Evolutionary conservation across 2,113 vertebrate genomes (phyloP).

Genomic region (Hirundichthys speculiger): DNA sequence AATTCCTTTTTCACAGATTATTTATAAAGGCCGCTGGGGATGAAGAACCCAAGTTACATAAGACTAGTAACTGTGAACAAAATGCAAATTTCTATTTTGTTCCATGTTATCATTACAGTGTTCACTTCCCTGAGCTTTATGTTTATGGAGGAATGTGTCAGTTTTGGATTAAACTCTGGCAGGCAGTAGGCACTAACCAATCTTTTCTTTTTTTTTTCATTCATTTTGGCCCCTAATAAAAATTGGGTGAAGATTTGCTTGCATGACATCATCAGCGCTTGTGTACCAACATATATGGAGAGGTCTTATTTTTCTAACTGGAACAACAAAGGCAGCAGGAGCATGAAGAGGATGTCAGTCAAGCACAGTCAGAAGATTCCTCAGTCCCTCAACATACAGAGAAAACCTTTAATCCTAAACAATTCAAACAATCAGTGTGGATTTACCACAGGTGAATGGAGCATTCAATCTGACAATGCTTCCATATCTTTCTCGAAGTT

Average conservation of each 20-base stretch:
- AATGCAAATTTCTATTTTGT: background rate
- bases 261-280: background rate
- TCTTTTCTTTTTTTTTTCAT: background rate
- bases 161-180: no score
- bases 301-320: slow-evolving; percentile 9
- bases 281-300: no score
- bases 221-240: slow-evolving; percentile 1
- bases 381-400: no score
- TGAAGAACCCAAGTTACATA: background rate
- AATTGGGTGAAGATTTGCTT: background rate
- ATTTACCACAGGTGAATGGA: no score
- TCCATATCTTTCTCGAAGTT: background rate
- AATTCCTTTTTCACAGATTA: slow-evolving; percentile 14
- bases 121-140: no score
- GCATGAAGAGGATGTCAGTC: background rate
- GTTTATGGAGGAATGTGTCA: no score
- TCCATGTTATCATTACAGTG: no score
- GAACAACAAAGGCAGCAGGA: slow-evolving; percentile 1
- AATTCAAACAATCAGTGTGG: no score
- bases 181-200: no score
- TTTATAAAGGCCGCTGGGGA: background rate
- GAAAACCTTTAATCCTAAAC: no score
- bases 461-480: no score
- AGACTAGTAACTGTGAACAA: background rate
- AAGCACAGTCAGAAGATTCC: background rate